Evolutionary conservation across 2,113 vertebrate species (phyloP).

Genomic region (Catharus fuscescens): DNA sequence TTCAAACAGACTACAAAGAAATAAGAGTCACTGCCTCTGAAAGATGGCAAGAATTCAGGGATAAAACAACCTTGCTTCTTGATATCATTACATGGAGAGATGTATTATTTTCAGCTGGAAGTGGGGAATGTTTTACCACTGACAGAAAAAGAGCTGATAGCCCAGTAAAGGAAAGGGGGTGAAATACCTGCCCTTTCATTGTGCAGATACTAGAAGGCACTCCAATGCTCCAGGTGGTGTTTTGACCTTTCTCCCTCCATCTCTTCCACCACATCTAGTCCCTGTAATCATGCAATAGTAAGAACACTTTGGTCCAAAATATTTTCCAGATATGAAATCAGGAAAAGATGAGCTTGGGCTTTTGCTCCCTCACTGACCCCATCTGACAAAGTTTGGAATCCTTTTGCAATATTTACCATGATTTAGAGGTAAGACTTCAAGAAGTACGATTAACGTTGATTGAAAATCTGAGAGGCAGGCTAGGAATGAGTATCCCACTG

Average conservation of each 20-base stretch:
- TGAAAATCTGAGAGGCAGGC: constrained; percentile 18
- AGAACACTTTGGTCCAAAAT: neutral
- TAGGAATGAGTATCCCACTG: neutral
- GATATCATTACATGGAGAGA: neutral
- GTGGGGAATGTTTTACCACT: neutral
- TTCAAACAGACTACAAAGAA: neutral
- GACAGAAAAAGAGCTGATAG: neutral
- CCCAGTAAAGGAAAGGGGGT: neutral
- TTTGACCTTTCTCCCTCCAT: neutral
- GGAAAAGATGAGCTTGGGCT: neutral
- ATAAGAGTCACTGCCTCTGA: neutral
- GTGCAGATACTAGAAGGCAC: neutral
- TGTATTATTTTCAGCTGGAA: neutral
- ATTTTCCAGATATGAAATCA: neutral
- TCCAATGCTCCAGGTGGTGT: neutral
- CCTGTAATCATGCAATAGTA: neutral
- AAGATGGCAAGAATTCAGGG: neutral
- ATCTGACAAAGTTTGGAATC: neutral
- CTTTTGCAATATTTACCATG: neutral
- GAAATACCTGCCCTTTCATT: neutral
- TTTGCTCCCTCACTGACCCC: neutral
- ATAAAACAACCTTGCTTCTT: neutral
- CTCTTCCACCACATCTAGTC: neutral
- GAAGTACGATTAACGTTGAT: neutral
- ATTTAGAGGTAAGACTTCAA: neutral